These are phyloP conservation scores for Prunella himalayana DNA, from an alignment of 2,113 vertebrate genomes.

Conservation along the genomic window DNA sequence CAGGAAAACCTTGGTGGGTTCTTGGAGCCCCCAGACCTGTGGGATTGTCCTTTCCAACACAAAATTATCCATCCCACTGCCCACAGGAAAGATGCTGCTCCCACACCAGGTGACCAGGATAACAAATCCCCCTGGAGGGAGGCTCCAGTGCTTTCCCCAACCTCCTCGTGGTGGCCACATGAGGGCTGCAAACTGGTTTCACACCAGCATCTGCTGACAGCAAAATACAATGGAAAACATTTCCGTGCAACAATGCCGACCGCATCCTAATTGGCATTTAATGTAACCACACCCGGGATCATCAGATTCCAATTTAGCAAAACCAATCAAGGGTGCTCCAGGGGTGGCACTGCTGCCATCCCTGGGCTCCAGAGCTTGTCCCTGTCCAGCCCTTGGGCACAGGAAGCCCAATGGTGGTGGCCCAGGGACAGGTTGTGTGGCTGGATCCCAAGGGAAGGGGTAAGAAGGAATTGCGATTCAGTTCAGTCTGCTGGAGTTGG, in stretches of 20 bases:
- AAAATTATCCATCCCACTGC: background rate
- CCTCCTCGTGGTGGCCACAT: conserved; percentile 15
- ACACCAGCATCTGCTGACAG: conserved; percentile 47
- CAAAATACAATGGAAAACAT: conserved; percentile 54
- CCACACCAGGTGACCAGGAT: background rate
- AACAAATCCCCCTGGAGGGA: background rate
- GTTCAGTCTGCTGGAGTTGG: fast-evolving
- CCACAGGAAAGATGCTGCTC: background rate
- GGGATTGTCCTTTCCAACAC: background rate
- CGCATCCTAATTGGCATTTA: conserved; percentile 27
- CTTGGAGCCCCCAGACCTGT: background rate
- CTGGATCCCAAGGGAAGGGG: background rate
- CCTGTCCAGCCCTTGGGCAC: background rate
- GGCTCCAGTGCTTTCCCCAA: background rate
- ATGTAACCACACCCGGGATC: background rate
- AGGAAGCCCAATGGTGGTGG: fast-evolving
- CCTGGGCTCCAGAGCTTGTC: background rate
- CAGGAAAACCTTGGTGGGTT: background rate
- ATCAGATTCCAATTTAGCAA: conserved; percentile 35
- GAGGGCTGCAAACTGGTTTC: conserved; percentile 45
- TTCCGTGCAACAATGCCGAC: background rate
- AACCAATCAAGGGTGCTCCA: background rate
- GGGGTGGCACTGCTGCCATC: background rate
- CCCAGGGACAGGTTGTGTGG: background rate
- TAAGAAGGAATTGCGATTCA: background rate